Conservation (phyloP, 92 coral and sea anemone species). For the Desmophyllum pertusum region DNA sequence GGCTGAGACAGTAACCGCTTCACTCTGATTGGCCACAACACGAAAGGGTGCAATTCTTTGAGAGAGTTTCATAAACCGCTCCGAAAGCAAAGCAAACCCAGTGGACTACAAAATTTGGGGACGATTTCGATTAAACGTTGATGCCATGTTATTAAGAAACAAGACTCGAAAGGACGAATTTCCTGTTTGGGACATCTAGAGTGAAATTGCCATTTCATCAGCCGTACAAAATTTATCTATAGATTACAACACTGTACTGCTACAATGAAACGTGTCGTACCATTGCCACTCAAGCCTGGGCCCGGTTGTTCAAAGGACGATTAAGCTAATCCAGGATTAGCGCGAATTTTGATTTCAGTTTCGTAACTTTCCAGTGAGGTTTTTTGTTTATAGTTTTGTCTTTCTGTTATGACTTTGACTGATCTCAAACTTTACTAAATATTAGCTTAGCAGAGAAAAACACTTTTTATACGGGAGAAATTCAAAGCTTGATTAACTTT, state of each 20-base stretch:
- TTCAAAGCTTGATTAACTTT: too few relatives aligned
- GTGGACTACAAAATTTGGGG: background rate
- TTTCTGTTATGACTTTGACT: too few relatives aligned
- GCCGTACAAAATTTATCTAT: constrained; percentile 5
- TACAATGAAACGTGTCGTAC: background rate
- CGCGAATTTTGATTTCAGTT: too few relatives aligned
- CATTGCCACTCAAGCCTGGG: background rate
- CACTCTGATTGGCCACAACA: background rate
- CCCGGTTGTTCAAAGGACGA: too few relatives aligned
- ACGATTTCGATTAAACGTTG: background rate
- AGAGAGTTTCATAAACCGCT: background rate
- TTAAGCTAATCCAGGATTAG: too few relatives aligned
- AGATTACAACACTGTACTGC: background rate
- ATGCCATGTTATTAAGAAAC: background rate
- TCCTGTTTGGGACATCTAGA: too few relatives aligned
- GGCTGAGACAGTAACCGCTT: background rate
- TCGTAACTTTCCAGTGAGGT: too few relatives aligned
- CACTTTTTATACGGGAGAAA: too few relatives aligned
- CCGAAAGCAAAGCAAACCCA: background rate
- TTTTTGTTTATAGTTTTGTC: too few relatives aligned
- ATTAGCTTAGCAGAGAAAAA: too few relatives aligned
- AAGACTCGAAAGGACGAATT: too few relatives aligned
- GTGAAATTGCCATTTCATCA: background rate
- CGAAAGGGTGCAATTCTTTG: background rate
- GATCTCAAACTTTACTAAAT: too few relatives aligned